Evolutionary conservation across 1,140 invertebrate genomes (phyloP).

Genomic region (Drosophila sturtevanti): DNA sequence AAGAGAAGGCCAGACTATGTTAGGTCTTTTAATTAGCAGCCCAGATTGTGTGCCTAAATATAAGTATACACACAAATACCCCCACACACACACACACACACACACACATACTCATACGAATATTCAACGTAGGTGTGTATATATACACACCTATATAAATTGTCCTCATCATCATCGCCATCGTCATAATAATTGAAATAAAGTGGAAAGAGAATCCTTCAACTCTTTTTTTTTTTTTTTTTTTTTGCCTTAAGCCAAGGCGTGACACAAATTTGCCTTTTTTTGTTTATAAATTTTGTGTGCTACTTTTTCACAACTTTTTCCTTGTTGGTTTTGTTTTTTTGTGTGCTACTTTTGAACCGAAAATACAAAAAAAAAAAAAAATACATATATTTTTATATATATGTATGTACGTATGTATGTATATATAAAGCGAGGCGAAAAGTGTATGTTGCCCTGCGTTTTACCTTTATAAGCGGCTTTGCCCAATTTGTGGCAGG

Average conservation of each 20-base stretch:
- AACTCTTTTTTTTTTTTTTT: neutral
- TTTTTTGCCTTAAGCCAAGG: slow-evolving; percentile 15
- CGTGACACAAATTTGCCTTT: slow-evolving; percentile 48
- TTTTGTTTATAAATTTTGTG: slow-evolving; percentile 51
- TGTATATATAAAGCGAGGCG: neutral
- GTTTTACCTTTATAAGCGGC: slow-evolving; percentile 79
- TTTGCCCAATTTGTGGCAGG: slow-evolving; percentile 68
- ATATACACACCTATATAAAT: slow-evolving; percentile 61
- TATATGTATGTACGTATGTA: neutral
- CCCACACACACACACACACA: neutral
- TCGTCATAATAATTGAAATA: slow-evolving; percentile 60
- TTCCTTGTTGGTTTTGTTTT: slow-evolving; percentile 40
- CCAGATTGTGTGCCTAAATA: neutral
- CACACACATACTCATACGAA: slow-evolving; percentile 12
- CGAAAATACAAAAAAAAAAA: slow-evolving; percentile 37
- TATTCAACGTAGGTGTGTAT: slow-evolving; percentile 7
- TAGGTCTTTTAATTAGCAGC: slow-evolving; percentile 71
- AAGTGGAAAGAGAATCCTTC: slow-evolving; percentile 40
- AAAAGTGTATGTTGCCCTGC: slow-evolving; percentile 59
- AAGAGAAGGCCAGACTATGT: slow-evolving; percentile 8
- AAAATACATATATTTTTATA: neutral
- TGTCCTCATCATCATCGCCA: slow-evolving; percentile 66
- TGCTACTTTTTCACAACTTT: slow-evolving; percentile 71
- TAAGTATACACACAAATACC: slow-evolving; percentile 22
- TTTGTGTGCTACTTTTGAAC: slow-evolving; percentile 73